These are phyloP conservation scores for Teleiodes luculella DNA, from an alignment of 2,888 invertebrate genomes.

Conservation along the genomic window DNA sequence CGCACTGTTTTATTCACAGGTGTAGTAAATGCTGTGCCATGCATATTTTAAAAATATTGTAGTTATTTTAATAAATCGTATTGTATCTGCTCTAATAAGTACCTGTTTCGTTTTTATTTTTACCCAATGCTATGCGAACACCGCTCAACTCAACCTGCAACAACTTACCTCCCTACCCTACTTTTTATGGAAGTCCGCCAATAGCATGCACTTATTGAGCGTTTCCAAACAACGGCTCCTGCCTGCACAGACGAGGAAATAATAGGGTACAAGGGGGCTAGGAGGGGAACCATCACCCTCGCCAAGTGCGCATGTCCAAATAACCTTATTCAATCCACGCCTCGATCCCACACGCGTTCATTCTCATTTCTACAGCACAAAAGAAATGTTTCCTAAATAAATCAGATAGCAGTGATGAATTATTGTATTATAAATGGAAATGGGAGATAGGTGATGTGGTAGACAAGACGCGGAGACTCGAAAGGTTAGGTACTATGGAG, in stretches of 20 bases:
- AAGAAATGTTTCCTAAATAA: not conserved
- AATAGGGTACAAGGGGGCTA: not conserved
- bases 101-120: too few species aligned
- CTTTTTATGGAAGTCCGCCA: too few species aligned
- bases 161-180: too few species aligned
- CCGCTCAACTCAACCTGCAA: too few species aligned
- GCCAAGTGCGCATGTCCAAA: constrained; percentile 68
- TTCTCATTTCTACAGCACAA: constrained; percentile 2
- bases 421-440: not conserved
- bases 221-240: not conserved
- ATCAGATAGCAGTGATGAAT: not conserved
- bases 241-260: constrained; percentile 5
- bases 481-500: constrained; percentile 48
- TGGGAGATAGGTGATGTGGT: constrained; percentile 17
- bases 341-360: constrained; percentile 49
- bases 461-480: not conserved
- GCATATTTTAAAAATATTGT: too few species aligned
- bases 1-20: too few species aligned
- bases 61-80: too few species aligned
- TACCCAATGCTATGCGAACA: too few species aligned
- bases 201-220: constrained; percentile 4
- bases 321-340: constrained; percentile 73
- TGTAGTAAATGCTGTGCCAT: too few species aligned
- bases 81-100: too few species aligned
- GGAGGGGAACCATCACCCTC: not conserved